Evolutionary conservation across 2,113 vertebrate species (phyloP).

Genomic region (Montifringilla adamsi): DNA sequence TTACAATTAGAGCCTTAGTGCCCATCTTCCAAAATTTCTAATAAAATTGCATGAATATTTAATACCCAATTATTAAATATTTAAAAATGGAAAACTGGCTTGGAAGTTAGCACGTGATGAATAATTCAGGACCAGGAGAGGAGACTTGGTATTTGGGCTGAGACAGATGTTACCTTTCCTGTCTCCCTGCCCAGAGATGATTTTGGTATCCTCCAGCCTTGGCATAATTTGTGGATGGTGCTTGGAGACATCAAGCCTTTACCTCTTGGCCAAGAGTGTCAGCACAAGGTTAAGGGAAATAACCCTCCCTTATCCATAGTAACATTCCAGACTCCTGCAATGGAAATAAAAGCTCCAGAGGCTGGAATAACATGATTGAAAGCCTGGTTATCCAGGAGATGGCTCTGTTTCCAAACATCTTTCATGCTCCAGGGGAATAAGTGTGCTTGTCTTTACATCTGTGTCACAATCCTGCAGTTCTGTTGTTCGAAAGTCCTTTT

Average conservation of each 20-base stretch:
- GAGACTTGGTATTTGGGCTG: background rate
- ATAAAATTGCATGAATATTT: conserved; percentile 80
- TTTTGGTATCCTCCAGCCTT: background rate
- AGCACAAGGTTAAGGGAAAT: background rate
- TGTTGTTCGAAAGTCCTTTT: background rate
- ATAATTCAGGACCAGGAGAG: conserved; percentile 69
- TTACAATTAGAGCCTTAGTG: conserved; percentile 44
- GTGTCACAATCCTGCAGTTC: conserved; percentile 10
- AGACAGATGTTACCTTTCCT: background rate
- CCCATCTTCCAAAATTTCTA: conserved; percentile 67
- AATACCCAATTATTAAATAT: conserved; percentile 81
- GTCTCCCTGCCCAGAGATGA: background rate
- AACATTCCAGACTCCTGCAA: background rate
- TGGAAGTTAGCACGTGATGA: conserved; percentile 67
- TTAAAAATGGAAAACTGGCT: conserved; percentile 78
- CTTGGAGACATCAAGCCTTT: background rate
- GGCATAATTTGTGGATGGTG: background rate
- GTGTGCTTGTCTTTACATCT: background rate
- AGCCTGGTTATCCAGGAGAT: conserved; percentile 52
- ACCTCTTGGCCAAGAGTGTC: background rate
- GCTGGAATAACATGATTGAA: conserved; percentile 22
- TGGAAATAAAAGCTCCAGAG: background rate
- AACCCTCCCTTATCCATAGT: background rate
- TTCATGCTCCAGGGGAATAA: conserved; percentile 5
- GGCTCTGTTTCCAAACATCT: conserved; percentile 62